A percentile compares a stretch with the other conserved stretches of the same genome.
Evolutionary conservation across 2,113 vertebrate species (phyloP).

Genomic region (Callaeas wilsoni): DNA sequence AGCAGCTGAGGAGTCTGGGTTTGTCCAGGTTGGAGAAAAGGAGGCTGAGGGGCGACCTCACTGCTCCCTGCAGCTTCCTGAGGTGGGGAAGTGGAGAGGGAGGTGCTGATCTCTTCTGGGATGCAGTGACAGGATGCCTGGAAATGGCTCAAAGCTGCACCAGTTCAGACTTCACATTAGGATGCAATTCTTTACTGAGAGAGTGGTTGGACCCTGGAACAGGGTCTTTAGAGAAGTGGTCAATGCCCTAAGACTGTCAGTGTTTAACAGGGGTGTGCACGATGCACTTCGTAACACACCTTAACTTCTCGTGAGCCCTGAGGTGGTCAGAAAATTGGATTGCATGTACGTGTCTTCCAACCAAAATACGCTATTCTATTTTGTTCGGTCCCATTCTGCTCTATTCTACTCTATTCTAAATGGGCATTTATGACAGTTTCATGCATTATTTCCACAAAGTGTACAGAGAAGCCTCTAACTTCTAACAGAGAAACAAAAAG

Average conservation of each 20-base stretch:
- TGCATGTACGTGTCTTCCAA: not conserved
- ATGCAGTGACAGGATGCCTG: not conserved
- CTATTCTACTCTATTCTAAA: not conserved
- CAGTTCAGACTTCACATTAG: not conserved
- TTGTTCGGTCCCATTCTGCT: not conserved
- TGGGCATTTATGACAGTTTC: not conserved
- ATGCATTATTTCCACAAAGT: not conserved
- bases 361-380: accelerated
- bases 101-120: not conserved
- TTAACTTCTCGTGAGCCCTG: not conserved
- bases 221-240: not conserved
- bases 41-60: not conserved
- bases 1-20: not conserved
- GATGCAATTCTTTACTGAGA: not conserved
- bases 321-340: not conserved
- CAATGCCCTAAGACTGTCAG: not conserved
- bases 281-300: not conserved
- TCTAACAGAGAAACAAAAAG: not conserved
- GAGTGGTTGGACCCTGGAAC: not conserved
- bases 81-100: not conserved
- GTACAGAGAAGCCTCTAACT: not conserved
- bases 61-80: not conserved
- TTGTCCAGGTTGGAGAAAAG: not conserved
- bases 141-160: not conserved
- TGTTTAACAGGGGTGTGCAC: not conserved